These are phyloP conservation scores for Neoascia interrupta DNA, from an alignment of 2,888 invertebrate genomes.

Conservation along the genomic window DNA sequence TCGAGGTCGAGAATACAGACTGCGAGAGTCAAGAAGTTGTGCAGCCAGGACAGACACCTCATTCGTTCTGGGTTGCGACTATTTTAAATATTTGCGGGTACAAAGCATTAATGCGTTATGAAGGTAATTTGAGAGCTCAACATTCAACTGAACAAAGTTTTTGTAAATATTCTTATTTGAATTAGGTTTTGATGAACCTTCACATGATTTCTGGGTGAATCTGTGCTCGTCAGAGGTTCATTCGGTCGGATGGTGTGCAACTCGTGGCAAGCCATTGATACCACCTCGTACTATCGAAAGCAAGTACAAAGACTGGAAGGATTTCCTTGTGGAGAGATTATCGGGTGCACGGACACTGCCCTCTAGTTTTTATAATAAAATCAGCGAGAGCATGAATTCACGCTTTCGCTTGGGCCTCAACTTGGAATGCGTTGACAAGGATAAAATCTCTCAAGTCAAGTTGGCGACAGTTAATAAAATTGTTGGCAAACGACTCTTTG, in stretches of 20 bases:
- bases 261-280: constrained; percentile 95
- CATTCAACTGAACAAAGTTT: not conserved
- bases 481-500: constrained; percentile 93
- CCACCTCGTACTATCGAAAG: constrained; percentile 95
- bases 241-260: constrained; percentile 98
- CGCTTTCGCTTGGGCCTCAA: constrained; percentile 90
- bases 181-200: constrained; percentile 90
- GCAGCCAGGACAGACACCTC: constrained; percentile 82
- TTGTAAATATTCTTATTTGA: too few relatives aligned
- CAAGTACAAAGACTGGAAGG: constrained; percentile 97
- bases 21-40: constrained; percentile 89
- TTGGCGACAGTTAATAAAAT: constrained; percentile 94
- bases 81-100: constrained; percentile 94
- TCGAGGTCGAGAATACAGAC: constrained; percentile 94
- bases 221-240: constrained; percentile 96
- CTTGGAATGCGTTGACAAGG: constrained; percentile 97
- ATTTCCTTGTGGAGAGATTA: constrained; percentile 93
- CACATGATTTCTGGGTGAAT: constrained; percentile 98
- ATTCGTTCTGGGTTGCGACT: constrained; percentile 98
- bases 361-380: constrained; percentile 93
- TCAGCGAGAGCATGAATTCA: constrained; percentile 90
- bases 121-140: constrained; percentile 82
- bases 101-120: constrained; percentile 90
- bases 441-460: constrained; percentile 94
- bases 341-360: constrained; percentile 97